A percentile compares a stretch with the other conserved stretches of the same genome.
Evolutionary conservation across 2,113 vertebrate species (phyloP).

Genomic region (Leucopternis melanops): DNA sequence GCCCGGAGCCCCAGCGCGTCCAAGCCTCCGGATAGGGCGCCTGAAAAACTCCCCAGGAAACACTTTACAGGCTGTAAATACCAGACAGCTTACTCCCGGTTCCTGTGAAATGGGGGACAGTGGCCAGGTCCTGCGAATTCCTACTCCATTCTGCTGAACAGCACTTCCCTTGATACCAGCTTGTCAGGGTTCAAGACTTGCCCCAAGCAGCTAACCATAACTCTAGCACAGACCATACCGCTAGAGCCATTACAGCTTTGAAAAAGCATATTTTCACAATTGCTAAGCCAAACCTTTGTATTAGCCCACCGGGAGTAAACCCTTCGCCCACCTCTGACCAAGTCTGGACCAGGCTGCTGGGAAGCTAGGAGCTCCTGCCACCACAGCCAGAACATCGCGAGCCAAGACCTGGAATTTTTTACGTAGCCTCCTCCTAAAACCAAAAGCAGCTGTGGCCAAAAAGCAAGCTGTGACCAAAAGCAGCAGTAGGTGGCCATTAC

Average conservation of each 20-base stretch:
- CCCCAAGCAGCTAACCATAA: neutral
- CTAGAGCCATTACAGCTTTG: neutral
- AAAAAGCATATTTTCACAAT: too few relatives aligned
- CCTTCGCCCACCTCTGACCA: neutral
- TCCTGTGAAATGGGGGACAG: neutral
- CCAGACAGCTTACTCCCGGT: too few relatives aligned
- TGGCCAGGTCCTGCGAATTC: neutral
- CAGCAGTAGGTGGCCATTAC: neutral
- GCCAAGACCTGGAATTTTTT: neutral
- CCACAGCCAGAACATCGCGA: neutral
- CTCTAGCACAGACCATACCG: too few relatives aligned
- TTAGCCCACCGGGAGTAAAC: neutral
- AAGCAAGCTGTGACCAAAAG: neutral
- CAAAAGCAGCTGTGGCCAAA: neutral
- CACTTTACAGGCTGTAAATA: too few relatives aligned
- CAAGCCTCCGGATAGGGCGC: too few relatives aligned
- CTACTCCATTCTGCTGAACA: neutral
- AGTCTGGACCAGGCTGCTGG: neutral
- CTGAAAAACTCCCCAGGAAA: neutral
- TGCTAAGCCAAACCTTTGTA: neutral
- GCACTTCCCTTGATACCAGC: neutral
- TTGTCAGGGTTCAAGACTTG: neutral
- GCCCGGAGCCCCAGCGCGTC: too few relatives aligned
- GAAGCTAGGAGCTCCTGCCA: neutral
- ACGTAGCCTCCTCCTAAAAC: neutral